Conservation (phyloP, 2,113 vertebrate genomes). For the Litocranius walleri region DNA sequence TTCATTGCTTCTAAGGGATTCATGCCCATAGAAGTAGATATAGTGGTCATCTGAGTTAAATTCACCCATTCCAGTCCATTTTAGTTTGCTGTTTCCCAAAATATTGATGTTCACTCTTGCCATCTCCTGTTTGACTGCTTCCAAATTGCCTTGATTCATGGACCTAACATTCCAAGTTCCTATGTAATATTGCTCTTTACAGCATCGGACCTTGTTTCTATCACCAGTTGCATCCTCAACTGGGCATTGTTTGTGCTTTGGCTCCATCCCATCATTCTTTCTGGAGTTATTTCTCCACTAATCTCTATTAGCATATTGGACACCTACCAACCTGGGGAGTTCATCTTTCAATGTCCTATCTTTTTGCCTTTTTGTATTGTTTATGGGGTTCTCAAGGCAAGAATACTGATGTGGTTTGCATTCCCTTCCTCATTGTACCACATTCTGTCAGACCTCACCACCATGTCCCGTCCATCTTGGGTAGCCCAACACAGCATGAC, state of each 20-base stretch:
- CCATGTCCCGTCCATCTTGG: not conserved
- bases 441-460: not conserved
- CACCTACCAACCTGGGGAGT: not conserved
- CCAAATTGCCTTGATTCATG: not conserved
- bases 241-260: not conserved
- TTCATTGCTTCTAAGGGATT: not conserved
- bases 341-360: not conserved
- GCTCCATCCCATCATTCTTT: not conserved
- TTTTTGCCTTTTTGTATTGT: rapidly evolving
- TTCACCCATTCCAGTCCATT: not conserved
- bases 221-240: not conserved
- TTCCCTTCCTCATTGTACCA: not conserved
- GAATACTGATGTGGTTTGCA: not conserved
- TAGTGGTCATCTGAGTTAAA: not conserved
- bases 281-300: not conserved
- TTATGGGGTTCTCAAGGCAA: not conserved
- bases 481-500: not conserved
- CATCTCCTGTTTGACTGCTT: not conserved
- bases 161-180: not conserved
- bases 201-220: not conserved
- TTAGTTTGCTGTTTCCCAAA: not conserved
- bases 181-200: not conserved
- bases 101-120: not conserved
- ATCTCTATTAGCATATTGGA: not conserved
- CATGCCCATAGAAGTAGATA: not conserved